Base-by-base conservation (phyloP, 2,888 invertebrate genomes). In the Phasia obesa region DNA sequence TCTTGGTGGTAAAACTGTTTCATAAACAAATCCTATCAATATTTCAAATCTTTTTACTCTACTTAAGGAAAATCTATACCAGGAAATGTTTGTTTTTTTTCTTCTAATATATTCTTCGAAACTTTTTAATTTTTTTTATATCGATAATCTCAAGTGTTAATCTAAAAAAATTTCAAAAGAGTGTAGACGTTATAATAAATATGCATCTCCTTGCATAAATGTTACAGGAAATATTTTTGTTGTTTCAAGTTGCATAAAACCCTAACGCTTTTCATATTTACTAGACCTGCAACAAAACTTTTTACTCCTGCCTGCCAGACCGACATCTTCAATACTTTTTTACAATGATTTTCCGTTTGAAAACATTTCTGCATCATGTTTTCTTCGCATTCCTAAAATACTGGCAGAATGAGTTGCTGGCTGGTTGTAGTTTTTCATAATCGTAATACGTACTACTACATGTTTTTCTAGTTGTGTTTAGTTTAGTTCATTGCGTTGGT, bases 401-500 rank as follows among this genome's bases (percentile, higher is more conserved):
- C 47, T 62, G 69, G 23, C 62, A 35, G 19, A n/a, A 44, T 35
- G 47, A 42, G 25, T 27, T 44, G n/a, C n/a, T 62, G 59, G 47
- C 15, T 64, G 25, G 23, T 27, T 38, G 80, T 74, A 69, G 49
- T 38, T 73, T 60, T 71, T 76, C 38, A 64, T 62, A 75, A 57
- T 57, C 57, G 69, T 51, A 38, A 60, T 31, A 53, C 59, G 38
- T 25, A 70, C 53, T 4, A 55, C 51, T 47, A 27, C n/a, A 27
- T 75, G 38, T 25, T 23, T 38, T 47, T 42, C 49, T 65, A 21
- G 64, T 64, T 49, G 47, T 23, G 73, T 67, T 47, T 17, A 27
- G 67, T 71, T 79, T 67, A 78, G 77, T 70, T 81, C 82, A 75
- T 71, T 82, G 83, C 83, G 83, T 85, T 81, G 78, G 78, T 85